Conservation (phyloP, 2,888 invertebrate genomes). For the Schrankia costaestrigalis region DNA sequence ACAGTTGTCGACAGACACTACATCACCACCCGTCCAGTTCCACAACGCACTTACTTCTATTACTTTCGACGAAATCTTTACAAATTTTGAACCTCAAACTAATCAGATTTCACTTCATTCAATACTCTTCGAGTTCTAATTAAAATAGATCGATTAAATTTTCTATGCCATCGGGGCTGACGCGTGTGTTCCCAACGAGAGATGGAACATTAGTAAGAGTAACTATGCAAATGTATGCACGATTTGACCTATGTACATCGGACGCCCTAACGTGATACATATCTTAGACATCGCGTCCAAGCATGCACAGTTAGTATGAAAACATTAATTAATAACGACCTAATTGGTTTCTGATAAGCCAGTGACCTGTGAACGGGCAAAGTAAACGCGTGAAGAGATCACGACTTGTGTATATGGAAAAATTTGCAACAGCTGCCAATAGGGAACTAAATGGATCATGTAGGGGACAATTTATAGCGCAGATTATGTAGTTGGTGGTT, state of each 20-base stretch:
- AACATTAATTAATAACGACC: constrained; percentile 62
- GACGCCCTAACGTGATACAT: constrained; percentile 52
- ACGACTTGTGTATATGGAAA: constrained; percentile 32
- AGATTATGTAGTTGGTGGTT: no score
- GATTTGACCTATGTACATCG: constrained; percentile 32
- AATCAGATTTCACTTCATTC: constrained; percentile 24
- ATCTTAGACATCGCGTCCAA: constrained; percentile 35
- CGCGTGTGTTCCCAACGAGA: constrained; percentile 32
- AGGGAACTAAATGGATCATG: constrained; percentile 15
- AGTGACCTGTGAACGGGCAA: constrained; percentile 38
- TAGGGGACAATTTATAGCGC: no score
- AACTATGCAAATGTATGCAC: constrained; percentile 21
- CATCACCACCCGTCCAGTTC: constrained; percentile 64
- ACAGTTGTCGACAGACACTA: constrained; percentile 50
- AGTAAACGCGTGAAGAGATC: constrained; percentile 38
- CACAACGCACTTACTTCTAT: constrained; percentile 48
- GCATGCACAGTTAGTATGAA: constrained; percentile 42
- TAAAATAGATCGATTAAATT: constrained; percentile 23
- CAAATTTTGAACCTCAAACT: constrained; percentile 16
- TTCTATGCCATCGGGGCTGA: constrained; percentile 21
- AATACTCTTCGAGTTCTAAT: constrained; percentile 24
- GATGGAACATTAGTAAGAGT: constrained; percentile 30
- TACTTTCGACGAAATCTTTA: constrained; percentile 48
- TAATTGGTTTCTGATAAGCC: constrained; percentile 60
- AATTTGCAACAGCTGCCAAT: constrained; percentile 11